Evolutionary conservation across 2,113 vertebrate species (phyloP).

Genomic region (Halichoeres trimaculatus): DNA sequence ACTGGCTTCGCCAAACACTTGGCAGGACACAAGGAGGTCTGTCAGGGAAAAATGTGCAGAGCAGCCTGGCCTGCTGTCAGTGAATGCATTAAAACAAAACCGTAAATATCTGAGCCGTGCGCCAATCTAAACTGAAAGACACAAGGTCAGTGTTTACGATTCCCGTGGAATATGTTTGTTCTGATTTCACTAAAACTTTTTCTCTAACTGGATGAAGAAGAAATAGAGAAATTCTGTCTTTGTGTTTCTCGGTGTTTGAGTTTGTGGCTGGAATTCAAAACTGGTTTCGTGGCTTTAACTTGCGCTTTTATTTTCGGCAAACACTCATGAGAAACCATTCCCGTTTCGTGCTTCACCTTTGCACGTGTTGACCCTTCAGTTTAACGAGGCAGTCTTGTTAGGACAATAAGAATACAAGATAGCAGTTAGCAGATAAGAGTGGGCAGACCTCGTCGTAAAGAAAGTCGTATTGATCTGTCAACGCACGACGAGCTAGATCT

Average conservation of each 20-base stretch:
- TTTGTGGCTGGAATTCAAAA: neutral
- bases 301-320: conserved; percentile 16
- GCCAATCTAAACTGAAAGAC: conserved; percentile 48
- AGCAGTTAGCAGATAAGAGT: conserved; percentile 53
- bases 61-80: conserved; percentile 66
- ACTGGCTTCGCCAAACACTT: conserved; percentile 46
- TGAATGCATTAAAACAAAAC: conserved; percentile 61
- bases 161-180: conserved; percentile 15
- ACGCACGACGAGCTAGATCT: neutral
- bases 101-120: conserved; percentile 57
- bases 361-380: conserved; percentile 56
- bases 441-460: conserved; percentile 43
- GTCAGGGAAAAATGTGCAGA: conserved; percentile 62
- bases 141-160: conserved; percentile 32
- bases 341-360: conserved; percentile 54
- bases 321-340: conserved; percentile 6
- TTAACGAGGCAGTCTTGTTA: conserved; percentile 54
- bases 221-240: neutral
- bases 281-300: neutral
- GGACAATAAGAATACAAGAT: conserved; percentile 42
- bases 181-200: neutral
- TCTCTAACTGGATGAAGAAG: neutral
- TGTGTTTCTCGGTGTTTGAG: neutral
- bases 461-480: conserved; percentile 34
- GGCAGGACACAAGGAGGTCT: conserved; percentile 47